phyloP scores from a whole-genome alignment of 2,888 invertebrate species.

The Toxonevra muliebris region DNA sequence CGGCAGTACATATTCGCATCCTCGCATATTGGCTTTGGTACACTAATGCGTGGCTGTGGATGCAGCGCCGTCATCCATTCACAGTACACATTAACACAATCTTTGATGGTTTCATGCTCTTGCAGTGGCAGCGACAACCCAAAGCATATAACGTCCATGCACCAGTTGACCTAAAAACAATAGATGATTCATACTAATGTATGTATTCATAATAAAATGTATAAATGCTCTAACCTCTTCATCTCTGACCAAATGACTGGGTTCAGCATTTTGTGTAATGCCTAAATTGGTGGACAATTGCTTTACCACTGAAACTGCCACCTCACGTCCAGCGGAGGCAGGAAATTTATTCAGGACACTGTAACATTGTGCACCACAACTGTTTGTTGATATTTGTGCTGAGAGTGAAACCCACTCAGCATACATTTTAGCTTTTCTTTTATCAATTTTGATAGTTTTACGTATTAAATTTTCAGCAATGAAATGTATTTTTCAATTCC shows the following conservation, averaged over 20 bases:
- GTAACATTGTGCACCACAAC: constrained; percentile 66
- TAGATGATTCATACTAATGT: background rate
- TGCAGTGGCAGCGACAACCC: constrained; percentile 88
- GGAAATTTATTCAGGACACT: constrained; percentile 73
- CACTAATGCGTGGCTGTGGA: constrained; percentile 83
- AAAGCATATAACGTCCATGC: constrained; percentile 87
- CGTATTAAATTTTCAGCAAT: constrained; percentile 1
- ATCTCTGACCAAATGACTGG: constrained; percentile 84
- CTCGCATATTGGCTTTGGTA: constrained; percentile 87
- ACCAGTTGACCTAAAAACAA: constrained; percentile 80
- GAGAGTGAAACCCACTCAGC: constrained; percentile 69
- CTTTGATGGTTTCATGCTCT: constrained; percentile 94
- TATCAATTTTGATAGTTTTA: too few species aligned
- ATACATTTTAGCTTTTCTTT: constrained; percentile 63
- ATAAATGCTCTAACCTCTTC: constrained; percentile 72
- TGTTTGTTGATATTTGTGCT: constrained; percentile 64
- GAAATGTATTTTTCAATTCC: background rate
- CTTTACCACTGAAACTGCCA: constrained; percentile 71
- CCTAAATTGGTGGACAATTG: constrained; percentile 71
- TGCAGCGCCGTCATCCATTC: constrained; percentile 94
- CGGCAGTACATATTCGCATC: constrained; percentile 91
- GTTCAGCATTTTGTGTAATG: constrained; percentile 83
- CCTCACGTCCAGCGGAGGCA: constrained; percentile 69
- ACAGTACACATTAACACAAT: constrained; percentile 96
- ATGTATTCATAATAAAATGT: background rate